Base-by-base conservation (phyloP, 1,140 invertebrate species). In the Aphidius ervi region DNA sequence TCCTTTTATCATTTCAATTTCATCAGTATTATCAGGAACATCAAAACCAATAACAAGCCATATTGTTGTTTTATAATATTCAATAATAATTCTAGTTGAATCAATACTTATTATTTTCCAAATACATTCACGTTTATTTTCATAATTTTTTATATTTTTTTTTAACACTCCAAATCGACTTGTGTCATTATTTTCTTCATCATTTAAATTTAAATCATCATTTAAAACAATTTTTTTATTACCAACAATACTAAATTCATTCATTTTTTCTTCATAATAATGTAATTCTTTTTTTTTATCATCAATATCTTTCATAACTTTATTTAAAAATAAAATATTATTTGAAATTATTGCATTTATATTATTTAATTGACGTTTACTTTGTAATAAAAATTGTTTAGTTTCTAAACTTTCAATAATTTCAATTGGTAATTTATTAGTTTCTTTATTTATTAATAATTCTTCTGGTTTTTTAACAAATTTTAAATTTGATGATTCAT, bases 51-150 rank as follows among this genome's bases (percentile, higher is more conserved):
- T 39, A 6, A 6, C 52, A 4, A 61, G n/a, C 5, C 37, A 3
- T 31, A 61, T 20, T 37, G 9, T 31, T 7, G 50, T 61, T 9
- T 53, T 54, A 3, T 20, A n/a, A 20, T 46, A 61, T 41, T 46
- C 43, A 39, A 61, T 47, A 46, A 53, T 48, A 47, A 61, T 41
- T 47, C 10, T 45, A 0, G 48, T 45, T 23, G 45, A 9, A 42
- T 41, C 8, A 9, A 48, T 46, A 5, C 9, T 47, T 4, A 9
- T 2, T 9, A 54, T 54, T 40, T 48, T 47, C 59, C 59, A 61
- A 20, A 48, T 2, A 9, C 52, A 55, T 7, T 40, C 31, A 4
- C 45, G 4, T 9, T 9, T 41, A 6, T 54, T 50, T 42, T 46
- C 50, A 10, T 10, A 41, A 3, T 47, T n/a, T 31, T 47, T 39